Base-by-base conservation (phyloP, 2,797 vertebrate genomes). In the Hypotaenidia okinawae region DNA sequence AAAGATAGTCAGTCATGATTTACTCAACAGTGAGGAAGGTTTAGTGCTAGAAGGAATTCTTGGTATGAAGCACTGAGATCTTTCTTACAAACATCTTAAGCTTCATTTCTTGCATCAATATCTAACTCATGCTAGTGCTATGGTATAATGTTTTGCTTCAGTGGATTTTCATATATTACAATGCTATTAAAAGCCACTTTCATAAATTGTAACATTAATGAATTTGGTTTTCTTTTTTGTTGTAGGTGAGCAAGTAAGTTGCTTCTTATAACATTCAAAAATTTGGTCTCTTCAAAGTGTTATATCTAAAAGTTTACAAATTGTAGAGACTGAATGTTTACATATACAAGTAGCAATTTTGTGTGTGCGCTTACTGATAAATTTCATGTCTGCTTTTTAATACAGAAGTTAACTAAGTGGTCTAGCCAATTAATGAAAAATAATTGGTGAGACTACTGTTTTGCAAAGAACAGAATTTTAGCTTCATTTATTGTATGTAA, bases 1-100 rank as follows among this genome's bases (percentile, higher is more conserved):
- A 98, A 98, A 90, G 99, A 98, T 4, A 98, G 97, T 96, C 98
- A 99, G 87, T 99, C 96, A 0, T 98, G 97, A 98, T 94, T 92
- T 73, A 75, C 37, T 15, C 47, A 67, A 35, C 55, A 76, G 84
- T 16, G 11, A 67, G 41, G 69, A 91, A 64, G 69, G 23, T 81
- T 66, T 87, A 68, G 62, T 57, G 49, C 80, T 82, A 32, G 83
- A 91, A 61, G 68, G 68, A 85, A 88, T 81, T 80, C 32, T 73
- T 87, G 51, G 24, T 81, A 25, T 52, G 39, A 90, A 89, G 69
- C 68, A 55, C 84, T 47, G 74, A 91, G 72, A 43, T 76, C 66
- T 88, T 92, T 81, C 88, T 59, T 90, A 66, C 8, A 75, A 79
- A 74, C 32, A 49, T 83, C 28, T 84, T 94, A 84, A 82, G 22